A percentile compares a stretch with the other conserved stretches of the same genome.
Evolutionary conservation across 2,888 invertebrate genomes (phyloP).

Genomic region (Mesorhabditis belari): DNA sequence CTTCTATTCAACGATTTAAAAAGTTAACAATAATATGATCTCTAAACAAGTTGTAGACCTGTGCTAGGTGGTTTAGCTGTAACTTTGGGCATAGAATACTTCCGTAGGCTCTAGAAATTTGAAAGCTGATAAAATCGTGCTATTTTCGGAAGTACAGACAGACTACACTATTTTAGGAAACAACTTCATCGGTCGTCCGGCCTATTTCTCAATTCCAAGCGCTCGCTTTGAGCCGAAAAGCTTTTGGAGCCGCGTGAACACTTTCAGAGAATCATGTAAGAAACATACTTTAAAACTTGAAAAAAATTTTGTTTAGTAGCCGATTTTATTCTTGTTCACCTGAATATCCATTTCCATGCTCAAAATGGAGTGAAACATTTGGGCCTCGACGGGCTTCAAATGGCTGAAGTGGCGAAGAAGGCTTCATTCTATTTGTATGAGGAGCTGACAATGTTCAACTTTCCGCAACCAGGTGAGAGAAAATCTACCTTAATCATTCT

Average conservation of each 20-base stretch:
- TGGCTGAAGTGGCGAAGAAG: not conserved
- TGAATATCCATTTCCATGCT: not conserved
- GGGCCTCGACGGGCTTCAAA: not conserved
- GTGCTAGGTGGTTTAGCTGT: too few relatives aligned
- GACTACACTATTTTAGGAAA: not conserved
- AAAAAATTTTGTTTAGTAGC: not conserved
- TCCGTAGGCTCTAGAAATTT: too few relatives aligned
- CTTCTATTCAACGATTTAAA: too few relatives aligned
- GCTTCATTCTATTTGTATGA: not conserved
- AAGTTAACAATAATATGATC: too few relatives aligned
- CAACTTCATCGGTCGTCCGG: not conserved
- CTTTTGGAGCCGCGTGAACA: not conserved
- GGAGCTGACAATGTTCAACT: not conserved
- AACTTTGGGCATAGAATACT: too few relatives aligned
- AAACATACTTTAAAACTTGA: too few relatives aligned
- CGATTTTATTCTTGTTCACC: not conserved
- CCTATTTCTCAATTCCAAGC: not conserved
- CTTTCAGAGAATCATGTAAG: not conserved
- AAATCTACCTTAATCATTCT: too few relatives aligned
- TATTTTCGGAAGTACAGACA: too few relatives aligned
- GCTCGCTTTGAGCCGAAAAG: not conserved
- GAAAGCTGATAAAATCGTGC: too few relatives aligned
- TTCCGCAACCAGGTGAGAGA: not conserved
- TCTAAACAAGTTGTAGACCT: too few relatives aligned
- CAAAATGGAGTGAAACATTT: not conserved